Percentiles rank a stretch among this genome's conserved stretches.
Conservation (phyloP, 2,797 vertebrate genomes). For the Megalops cyprinoides region DNA sequence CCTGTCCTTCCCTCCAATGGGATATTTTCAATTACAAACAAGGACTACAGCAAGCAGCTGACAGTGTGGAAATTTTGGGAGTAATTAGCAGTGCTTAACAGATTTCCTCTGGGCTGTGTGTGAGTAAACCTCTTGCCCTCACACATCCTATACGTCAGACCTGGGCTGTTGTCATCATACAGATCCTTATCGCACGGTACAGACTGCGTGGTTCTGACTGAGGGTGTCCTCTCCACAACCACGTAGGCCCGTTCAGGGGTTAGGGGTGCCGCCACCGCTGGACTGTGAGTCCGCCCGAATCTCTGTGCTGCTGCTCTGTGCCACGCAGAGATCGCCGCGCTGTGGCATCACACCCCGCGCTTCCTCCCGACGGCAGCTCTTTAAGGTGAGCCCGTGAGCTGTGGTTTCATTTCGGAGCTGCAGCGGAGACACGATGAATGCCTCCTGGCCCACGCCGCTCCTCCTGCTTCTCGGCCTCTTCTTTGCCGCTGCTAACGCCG, state of each 20-base stretch:
- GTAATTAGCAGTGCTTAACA: not conserved
- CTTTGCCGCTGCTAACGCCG: no score
- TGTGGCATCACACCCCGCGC: no score
- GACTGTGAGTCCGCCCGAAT: no score
- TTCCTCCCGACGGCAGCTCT: conserved; percentile 16
- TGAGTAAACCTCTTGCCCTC: not conserved
- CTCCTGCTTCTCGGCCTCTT: not conserved
- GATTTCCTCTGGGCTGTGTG: not conserved
- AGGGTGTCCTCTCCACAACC: not conserved
- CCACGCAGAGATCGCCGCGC: no score
- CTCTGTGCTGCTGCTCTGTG: not conserved
- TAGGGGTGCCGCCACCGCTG: not conserved
- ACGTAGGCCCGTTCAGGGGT: not conserved
- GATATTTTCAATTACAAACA: not conserved
- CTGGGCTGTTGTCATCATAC: not conserved
- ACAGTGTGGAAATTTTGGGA: not conserved
- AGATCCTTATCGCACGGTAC: not conserved
- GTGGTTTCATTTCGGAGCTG: conserved; percentile 23
- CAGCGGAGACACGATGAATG: conserved; percentile 10
- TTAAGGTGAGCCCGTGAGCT: not conserved
- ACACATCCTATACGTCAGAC: no score
- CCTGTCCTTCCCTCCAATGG: not conserved
- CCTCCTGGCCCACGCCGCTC: not conserved
- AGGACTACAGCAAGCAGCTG: not conserved
- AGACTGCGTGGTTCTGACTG: not conserved